A percentile compares a stretch with the other conserved stretches of the same genome.
Conservation (phyloP, 2,113 vertebrate species). For the Eonycteris spelaea region DNA sequence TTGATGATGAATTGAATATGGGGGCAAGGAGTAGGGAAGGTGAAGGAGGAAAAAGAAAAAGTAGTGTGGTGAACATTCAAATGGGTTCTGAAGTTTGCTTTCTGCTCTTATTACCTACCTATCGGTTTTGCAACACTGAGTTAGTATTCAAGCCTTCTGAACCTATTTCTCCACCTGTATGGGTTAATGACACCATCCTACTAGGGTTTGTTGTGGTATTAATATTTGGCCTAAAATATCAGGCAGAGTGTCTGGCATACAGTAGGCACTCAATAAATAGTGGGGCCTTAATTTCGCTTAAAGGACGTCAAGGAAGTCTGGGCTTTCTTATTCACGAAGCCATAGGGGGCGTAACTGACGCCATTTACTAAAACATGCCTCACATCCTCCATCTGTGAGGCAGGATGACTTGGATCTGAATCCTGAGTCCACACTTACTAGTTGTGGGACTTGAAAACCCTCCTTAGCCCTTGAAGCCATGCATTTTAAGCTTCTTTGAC, state of each 20-base stretch:
- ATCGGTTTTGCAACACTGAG: not conserved
- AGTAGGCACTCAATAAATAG: not conserved
- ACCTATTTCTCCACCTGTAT: not conserved
- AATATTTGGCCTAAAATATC: not conserved
- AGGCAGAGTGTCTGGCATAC: not conserved
- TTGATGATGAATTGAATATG: not conserved
- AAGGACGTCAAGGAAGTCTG: not conserved
- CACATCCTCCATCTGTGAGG: not conserved
- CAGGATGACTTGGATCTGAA: not conserved
- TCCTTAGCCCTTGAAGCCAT: not conserved
- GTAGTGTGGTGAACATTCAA: not conserved
- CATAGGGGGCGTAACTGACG: not conserved
- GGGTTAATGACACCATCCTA: not conserved
- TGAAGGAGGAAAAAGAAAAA: not conserved
- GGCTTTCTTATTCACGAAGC: not conserved
- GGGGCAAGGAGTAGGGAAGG: rapidly evolving
- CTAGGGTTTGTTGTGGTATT: not conserved
- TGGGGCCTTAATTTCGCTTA: not conserved
- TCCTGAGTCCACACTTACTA: not conserved
- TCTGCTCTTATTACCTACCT: not conserved
- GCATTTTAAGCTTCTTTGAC: not conserved
- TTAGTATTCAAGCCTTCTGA: not conserved
- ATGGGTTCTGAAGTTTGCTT: not conserved
- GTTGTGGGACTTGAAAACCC: not conserved
- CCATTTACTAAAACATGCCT: not conserved